Base-by-base conservation (phyloP, 1,140 invertebrate species). In the Polypedilum vanderplanki region DNA sequence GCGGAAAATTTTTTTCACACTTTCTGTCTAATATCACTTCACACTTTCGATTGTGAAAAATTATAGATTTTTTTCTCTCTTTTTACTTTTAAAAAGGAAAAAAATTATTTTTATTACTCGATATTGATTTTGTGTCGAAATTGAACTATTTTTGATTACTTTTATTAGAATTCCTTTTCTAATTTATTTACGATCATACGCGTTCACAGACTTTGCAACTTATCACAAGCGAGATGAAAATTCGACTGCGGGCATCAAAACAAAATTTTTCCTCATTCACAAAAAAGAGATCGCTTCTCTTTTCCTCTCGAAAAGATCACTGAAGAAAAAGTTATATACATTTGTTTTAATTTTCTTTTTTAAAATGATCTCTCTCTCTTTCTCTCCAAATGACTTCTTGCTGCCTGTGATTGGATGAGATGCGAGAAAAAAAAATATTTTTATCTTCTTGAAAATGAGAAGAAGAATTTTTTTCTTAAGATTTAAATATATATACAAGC, bases 1-100 rank as follows among this genome's bases (percentile, higher is more conserved):
- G 65, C 65, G 65, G 65, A 70, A 70, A 70, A 70, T 20, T 20
- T 22, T 70, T 18, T 70, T 70, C 65, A 20, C 17, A 70, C 20
- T 22, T 70, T 70, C 65, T 70, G 65, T 70, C 65, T 70, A 70
- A 70, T 70, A 70, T 70, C 65, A 70, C 65, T 70, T 70, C 65
- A 70, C 65, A 70, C 65, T 70, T 70, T 70, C 65, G 65, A 70
- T 70, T 70, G 65, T 70, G 17, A 57, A 57, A 57, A 57, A 57
- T 70, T 70, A 9, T 10, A 70, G 2, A 17, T 18, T 67, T 67
- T 20, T 67, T 67, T 17, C 24, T 33, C 24, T 33, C 24, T 33
- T 18, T 67, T 70, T 70, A 20, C 9, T 70, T 8, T 7, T 18
- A 67, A 18, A 67, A 67, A 7, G 65, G 65, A 9, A 70, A 57